phyloP scores from a whole-genome alignment of 2,888 invertebrate species.

The Eucera pruinosa region DNA sequence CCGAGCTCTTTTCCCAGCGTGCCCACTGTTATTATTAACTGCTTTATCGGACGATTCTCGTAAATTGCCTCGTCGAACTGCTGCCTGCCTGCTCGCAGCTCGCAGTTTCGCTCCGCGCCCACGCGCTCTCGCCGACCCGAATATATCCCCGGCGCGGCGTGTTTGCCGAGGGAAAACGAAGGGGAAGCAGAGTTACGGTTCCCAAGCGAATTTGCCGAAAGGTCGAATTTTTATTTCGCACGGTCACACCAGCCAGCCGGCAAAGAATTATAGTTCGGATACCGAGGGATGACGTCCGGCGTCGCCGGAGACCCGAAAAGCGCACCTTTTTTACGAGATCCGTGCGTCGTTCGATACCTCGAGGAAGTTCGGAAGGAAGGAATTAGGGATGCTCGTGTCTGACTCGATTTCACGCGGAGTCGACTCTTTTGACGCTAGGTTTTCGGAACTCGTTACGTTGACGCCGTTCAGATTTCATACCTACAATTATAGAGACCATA shows the following conservation, averaged over 20 bases:
- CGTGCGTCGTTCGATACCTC: too few relatives aligned
- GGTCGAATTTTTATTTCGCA: conserved; percentile 43
- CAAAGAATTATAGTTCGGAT: conserved; percentile 28
- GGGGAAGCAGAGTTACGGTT: conserved; percentile 10
- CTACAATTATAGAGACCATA: too few relatives aligned
- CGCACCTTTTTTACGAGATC: conserved; percentile 27
- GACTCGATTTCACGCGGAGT: too few relatives aligned
- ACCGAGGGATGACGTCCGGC: conserved; percentile 31
- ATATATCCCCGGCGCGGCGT: not conserved
- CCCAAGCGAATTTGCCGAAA: conserved; percentile 21
- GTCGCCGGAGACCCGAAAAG: not conserved
- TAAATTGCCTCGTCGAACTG: conserved; percentile 9
- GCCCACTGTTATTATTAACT: conserved; percentile 22
- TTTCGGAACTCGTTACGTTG: too few relatives aligned
- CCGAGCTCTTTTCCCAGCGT: not conserved
- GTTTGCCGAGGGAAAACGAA: not conserved
- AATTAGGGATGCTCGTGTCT: too few relatives aligned
- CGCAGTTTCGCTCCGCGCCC: too few relatives aligned
- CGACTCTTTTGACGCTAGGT: too few relatives aligned
- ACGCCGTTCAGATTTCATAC: too few relatives aligned
- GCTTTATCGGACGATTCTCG: conserved; percentile 31
- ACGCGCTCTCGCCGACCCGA: too few relatives aligned
- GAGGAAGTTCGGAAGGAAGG: too few relatives aligned
- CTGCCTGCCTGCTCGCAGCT: too few relatives aligned
- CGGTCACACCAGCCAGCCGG: not conserved